Conservation (phyloP, 2,113 vertebrate species). For the Egretta garzetta region DNA sequence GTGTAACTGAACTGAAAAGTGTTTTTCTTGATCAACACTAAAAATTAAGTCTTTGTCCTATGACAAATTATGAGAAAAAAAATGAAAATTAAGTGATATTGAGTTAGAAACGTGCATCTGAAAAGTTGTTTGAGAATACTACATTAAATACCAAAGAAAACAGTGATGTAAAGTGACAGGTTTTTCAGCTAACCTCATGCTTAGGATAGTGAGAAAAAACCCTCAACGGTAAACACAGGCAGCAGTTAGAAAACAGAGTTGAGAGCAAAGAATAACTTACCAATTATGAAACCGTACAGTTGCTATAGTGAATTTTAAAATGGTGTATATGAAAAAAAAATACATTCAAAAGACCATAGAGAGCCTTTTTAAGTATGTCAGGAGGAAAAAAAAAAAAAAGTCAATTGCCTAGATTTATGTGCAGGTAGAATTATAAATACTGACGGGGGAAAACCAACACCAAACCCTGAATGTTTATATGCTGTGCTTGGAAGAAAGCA, state of each 20-base stretch:
- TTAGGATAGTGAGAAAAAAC: not conserved
- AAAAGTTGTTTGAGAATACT: not conserved
- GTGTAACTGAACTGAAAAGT: not conserved
- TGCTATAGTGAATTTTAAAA: not conserved
- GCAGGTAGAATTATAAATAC: not conserved
- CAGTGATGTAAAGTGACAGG: not conserved
- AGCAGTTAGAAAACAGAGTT: not conserved
- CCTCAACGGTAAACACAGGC: not conserved
- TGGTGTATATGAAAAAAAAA: not conserved
- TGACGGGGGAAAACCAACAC: no score
- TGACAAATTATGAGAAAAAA: not conserved
- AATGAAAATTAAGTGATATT: not conserved
- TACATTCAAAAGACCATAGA: not conserved
- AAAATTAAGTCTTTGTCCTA: not conserved
- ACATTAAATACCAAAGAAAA: not conserved
- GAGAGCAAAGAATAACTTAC: not conserved
- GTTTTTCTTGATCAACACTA: not conserved
- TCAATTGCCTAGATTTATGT: not conserved
- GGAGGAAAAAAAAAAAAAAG: not conserved
- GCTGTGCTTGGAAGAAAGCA: not conserved
- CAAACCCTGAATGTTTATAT: not conserved
- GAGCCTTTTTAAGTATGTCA: not conserved
- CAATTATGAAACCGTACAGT: not conserved
- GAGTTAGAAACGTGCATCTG: not conserved
- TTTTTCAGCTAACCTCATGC: not conserved